Conservation (phyloP, 2,888 invertebrate species). For the Pteria penguin region DNA sequence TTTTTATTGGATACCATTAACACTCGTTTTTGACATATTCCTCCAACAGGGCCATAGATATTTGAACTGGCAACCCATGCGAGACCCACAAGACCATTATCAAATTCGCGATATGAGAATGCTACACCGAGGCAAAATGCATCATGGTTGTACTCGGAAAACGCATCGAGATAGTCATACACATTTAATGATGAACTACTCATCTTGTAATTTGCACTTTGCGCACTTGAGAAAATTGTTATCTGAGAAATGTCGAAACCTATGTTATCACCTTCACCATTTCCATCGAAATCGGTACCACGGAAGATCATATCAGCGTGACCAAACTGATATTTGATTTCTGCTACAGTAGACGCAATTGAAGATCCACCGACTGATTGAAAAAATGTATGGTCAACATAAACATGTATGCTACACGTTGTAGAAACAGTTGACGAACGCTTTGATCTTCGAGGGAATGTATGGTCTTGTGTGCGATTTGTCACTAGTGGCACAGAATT, state of each 20-base stretch:
- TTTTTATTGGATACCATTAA: constrained; percentile 14
- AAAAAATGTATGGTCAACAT: constrained; percentile 74
- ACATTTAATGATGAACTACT: constrained; percentile 38
- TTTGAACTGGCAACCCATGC: constrained; percentile 70
- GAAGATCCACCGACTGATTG: constrained; percentile 54
- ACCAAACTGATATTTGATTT: constrained; percentile 65
- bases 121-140: constrained; percentile 63
- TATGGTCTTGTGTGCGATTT: not conserved
- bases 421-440: constrained; percentile 21
- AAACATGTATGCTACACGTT: constrained; percentile 67
- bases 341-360: constrained; percentile 55
- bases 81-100: constrained; percentile 63
- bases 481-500: not conserved
- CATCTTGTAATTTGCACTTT: constrained; percentile 47
- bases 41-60: constrained; percentile 59
- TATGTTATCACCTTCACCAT: constrained; percentile 72
- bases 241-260: constrained; percentile 69
- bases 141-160: constrained; percentile 63
- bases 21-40: constrained; percentile 66
- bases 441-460: not conserved
- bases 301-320: constrained; percentile 73
- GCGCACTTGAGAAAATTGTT: constrained; percentile 52
- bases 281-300: constrained; percentile 74
- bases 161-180: constrained; percentile 59
- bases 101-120: constrained; percentile 69